Conservation (phyloP, 2,797 vertebrate species). For the Alauda arvensis region DNA sequence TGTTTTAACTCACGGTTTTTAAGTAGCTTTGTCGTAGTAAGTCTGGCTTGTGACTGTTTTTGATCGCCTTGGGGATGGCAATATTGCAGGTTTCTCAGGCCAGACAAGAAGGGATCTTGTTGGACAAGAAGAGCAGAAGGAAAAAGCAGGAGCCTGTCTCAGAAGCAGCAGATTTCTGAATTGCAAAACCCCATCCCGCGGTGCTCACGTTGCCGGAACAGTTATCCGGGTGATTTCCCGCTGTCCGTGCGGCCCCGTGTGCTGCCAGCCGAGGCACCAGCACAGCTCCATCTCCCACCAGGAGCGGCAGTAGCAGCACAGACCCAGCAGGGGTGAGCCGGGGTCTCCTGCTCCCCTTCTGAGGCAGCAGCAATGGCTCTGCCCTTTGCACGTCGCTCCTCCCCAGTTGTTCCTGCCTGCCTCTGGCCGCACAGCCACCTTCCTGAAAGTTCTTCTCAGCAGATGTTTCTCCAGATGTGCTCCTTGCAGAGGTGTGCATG, state of each 20-base stretch:
- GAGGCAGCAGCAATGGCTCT: background rate
- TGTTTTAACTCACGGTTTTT: background rate
- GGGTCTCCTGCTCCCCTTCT: background rate
- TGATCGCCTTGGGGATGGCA: background rate
- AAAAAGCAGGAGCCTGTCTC: background rate
- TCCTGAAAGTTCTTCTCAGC: background rate
- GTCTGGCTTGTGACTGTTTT: background rate
- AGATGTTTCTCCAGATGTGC: background rate
- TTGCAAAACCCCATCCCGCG: background rate
- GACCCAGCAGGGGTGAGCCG: fast-evolving
- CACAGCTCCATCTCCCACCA: background rate
- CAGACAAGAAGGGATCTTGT: constrained; percentile 39
- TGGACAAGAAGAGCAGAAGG: constrained; percentile 39
- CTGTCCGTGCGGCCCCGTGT: fast-evolving
- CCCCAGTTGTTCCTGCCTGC: background rate
- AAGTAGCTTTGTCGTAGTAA: background rate
- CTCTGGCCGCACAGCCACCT: background rate
- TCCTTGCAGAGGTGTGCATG: background rate
- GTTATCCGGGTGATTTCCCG: background rate
- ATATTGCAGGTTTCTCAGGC: constrained; percentile 54
- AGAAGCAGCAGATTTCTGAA: background rate
- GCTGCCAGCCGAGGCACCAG: background rate
- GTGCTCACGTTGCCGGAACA: background rate
- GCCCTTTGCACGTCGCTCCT: background rate
- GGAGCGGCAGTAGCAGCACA: background rate